These are phyloP conservation scores for Tiphia femorata DNA, from an alignment of 2,888 invertebrate species.

Conservation along the genomic window DNA sequence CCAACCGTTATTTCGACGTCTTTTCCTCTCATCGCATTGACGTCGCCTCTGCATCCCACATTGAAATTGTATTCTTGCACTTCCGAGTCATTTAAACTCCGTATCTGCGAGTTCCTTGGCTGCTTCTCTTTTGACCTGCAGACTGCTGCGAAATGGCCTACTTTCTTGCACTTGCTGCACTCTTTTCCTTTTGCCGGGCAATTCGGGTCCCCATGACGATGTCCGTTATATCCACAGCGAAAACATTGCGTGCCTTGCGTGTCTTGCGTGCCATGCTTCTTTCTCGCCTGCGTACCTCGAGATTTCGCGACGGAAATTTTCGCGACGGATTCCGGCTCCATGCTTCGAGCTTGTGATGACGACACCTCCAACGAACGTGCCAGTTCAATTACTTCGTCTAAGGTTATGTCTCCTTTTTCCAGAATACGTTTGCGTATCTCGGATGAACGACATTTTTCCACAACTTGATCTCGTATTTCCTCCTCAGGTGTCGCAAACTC, in stretches of 20 bases:
- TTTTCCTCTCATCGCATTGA: not conserved
- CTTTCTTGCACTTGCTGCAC: too few species aligned
- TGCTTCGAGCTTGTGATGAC: too few species aligned
- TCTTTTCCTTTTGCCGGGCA: slow-evolving; percentile 46
- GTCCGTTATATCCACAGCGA: slow-evolving; percentile 26
- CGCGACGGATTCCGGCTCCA: too few species aligned
- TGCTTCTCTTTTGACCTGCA: too few species aligned
- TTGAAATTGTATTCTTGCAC: not conserved
- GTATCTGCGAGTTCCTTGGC: not conserved
- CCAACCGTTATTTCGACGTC: slow-evolving; percentile 18
- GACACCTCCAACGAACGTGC: too few species aligned
- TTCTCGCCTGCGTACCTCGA: too few species aligned
- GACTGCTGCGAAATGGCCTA: slow-evolving; percentile 41
- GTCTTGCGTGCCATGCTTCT: too few species aligned
- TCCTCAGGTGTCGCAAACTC: slow-evolving; percentile 11
- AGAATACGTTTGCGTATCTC: too few species aligned
- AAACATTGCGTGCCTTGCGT: slow-evolving; percentile 27
- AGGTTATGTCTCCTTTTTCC: too few species aligned
- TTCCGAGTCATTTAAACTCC: not conserved
- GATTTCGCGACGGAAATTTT: too few species aligned
- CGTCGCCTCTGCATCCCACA: not conserved
- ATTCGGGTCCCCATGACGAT: slow-evolving; percentile 22
- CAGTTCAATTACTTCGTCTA: too few species aligned
- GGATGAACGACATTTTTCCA: slow-evolving; percentile 32
- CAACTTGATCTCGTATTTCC: slow-evolving; percentile 26